These are phyloP conservation scores for Luperina nickerlii DNA, from an alignment of 2,888 invertebrate species.

Conservation along the genomic window DNA sequence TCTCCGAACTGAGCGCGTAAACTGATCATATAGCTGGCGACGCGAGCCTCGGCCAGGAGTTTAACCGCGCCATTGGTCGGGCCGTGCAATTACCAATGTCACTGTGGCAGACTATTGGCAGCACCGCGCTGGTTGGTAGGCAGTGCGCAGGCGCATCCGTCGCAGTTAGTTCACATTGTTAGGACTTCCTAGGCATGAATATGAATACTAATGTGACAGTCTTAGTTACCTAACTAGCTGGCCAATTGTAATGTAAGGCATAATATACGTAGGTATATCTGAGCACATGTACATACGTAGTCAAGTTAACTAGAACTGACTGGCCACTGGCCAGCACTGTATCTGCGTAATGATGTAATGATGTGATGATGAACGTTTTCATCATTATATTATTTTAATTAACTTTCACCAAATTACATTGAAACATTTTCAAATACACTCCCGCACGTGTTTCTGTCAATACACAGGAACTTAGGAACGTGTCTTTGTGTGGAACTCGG, in stretches of 20 bases:
- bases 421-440: background rate
- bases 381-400: background rate
- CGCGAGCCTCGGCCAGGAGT: conserved; percentile 11
- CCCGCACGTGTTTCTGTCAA: background rate
- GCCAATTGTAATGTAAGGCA: background rate
- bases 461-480: background rate
- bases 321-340: background rate
- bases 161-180: conserved; percentile 7
- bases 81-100: conserved; percentile 27
- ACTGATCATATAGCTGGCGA: background rate
- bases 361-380: background rate
- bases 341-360: background rate
- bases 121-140: conserved; percentile 31
- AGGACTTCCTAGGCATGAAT: conserved; percentile 5
- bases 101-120: conserved; percentile 27
- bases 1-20: conserved; percentile 41
- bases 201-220: conserved; percentile 34
- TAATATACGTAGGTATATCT: background rate
- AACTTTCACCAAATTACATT: background rate
- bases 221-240: background rate
- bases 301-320: background rate
- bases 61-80: conserved; percentile 51
- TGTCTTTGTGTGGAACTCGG: background rate
- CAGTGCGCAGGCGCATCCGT: background rate
- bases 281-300: background rate